Percentiles rank a stretch among this genome's conserved stretches.
Evolutionary conservation across 1,140 invertebrate species (phyloP).

Genomic region (Lordiphosa stackelbergi): DNA sequence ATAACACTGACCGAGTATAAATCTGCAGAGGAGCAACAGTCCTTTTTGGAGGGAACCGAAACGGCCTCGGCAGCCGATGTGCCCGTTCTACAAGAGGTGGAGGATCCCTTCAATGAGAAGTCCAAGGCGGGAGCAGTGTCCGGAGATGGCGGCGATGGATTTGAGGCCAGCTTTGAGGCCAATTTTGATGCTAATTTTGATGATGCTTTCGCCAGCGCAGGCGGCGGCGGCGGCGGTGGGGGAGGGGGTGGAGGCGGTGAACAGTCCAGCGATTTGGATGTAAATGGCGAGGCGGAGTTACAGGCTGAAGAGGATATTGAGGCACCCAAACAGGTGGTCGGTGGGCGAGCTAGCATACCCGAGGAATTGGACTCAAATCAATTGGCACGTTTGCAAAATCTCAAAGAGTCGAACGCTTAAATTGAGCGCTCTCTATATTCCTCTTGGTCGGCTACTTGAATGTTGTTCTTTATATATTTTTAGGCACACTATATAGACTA

Average conservation of each 20-base stretch:
- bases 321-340: slow-evolving; percentile 83
- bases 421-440: no score
- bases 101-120: slow-evolving; percentile 74
- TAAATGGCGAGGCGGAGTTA: slow-evolving; percentile 27
- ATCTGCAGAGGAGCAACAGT: slow-evolving; percentile 66
- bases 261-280: slow-evolving; percentile 56
- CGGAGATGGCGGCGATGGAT: slow-evolving; percentile 51
- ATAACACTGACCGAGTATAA: slow-evolving; percentile 56
- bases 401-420: slow-evolving; percentile 93
- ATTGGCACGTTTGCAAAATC: slow-evolving; percentile 87
- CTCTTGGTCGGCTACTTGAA: slow-evolving; percentile 52
- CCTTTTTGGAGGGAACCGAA: slow-evolving; percentile 55
- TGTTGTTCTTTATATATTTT: slow-evolving; percentile 55
- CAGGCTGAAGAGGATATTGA: slow-evolving; percentile 56
- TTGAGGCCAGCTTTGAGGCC: slow-evolving; percentile 55
- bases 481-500: slow-evolving; percentile 64
- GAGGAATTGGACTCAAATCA: slow-evolving; percentile 91
- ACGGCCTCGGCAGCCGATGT: slow-evolving; percentile 44
- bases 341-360: slow-evolving; percentile 86
- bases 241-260: slow-evolving; percentile 67
- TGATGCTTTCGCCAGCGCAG: slow-evolving; percentile 70
- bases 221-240: slow-evolving; percentile 63
- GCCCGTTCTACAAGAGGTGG: slow-evolving; percentile 54
- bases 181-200: slow-evolving; percentile 76
- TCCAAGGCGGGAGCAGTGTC: slow-evolving; percentile 24